Evolutionary conservation across 2,888 invertebrate species (phyloP), one percentile per base, ranked within the genome.

Genomic region (Agrotis clavis): DNA sequence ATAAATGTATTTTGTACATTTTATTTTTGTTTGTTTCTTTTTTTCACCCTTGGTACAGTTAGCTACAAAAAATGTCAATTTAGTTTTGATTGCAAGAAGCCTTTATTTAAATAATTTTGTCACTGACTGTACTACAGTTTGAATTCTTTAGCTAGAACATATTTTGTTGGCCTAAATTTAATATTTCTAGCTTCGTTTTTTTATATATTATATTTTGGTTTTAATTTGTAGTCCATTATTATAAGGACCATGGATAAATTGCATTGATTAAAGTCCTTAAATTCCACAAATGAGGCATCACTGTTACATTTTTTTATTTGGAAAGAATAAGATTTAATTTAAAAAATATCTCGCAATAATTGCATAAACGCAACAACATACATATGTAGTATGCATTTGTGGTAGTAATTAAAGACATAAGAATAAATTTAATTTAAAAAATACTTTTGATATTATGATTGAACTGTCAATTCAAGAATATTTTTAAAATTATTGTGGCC

Each of bases 1-100:
- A 96, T 96, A 96, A 96, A 96, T 93, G 94, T 95, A 94, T 95
- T 93, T 90, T 89, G 83, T 89, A 90, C 88, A 90, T 84, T 85
- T 74, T 56, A 75, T 79, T 85, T 85, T 88, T 89, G 74, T 88
- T 88, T 91, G 90, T 89, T 89, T 92, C 93, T 93, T 90, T 90
- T 91, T 87, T 18, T 41, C 11, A 53, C 83, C 74, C 63, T 56
- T 67, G n/a, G 21, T 25, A 30, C 25, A n/a, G 51, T 47, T 4
- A n/a, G 47, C n/a, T 21, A 21, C 61, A 53, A 45, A 30, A 21
- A 4, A 14, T 2, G 14, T 18, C 18, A 0, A 21, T 67, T 21
- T 11, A 0, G 1, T 41, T 9, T 14, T 13, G 2, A 30, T 53
- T 45, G 3, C 45, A 41, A 41, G 41, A 41, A 11, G 41, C 2